These are phyloP conservation scores for Cheilosia vulpina DNA, from an alignment of 2,888 invertebrate species.

Conservation along the genomic window DNA sequence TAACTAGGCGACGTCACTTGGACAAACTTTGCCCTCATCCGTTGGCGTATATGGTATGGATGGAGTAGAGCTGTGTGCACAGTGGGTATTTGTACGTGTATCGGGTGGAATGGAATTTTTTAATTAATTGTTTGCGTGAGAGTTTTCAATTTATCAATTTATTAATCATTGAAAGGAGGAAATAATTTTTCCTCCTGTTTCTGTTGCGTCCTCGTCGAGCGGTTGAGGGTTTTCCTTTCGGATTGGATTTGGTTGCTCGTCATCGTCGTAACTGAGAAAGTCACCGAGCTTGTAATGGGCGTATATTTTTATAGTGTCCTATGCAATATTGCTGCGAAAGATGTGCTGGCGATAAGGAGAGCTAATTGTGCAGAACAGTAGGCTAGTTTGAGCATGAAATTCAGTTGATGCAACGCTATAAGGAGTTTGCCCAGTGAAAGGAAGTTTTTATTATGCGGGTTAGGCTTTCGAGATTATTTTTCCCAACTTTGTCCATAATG, in stretches of 20 bases:
- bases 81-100: constrained; percentile 45
- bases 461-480: too few relatives aligned
- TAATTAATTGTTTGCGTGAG: constrained; percentile 75
- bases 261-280: neutral
- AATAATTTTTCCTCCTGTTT: constrained; percentile 62
- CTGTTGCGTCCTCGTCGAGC: neutral
- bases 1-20: constrained; percentile 69
- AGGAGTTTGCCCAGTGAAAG: too few relatives aligned
- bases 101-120: constrained; percentile 65
- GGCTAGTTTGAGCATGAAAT: too few relatives aligned
- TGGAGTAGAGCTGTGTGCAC: neutral
- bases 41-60: neutral
- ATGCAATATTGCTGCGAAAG: too few relatives aligned
- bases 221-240: neutral
- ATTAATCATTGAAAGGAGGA: constrained; percentile 67
- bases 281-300: neutral
- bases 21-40: constrained; percentile 46
- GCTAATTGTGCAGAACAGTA: neutral
- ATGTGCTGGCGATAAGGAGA: too few relatives aligned
- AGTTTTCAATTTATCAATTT: constrained; percentile 74
- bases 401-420: too few relatives aligned
- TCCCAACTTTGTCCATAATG: too few relatives aligned
- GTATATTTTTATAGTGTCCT: neutral
- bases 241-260: neutral
- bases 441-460: too few relatives aligned